phyloP scores from a whole-genome alignment of 2,113 vertebrate species.

The Brachyhypopomus gauderio region DNA sequence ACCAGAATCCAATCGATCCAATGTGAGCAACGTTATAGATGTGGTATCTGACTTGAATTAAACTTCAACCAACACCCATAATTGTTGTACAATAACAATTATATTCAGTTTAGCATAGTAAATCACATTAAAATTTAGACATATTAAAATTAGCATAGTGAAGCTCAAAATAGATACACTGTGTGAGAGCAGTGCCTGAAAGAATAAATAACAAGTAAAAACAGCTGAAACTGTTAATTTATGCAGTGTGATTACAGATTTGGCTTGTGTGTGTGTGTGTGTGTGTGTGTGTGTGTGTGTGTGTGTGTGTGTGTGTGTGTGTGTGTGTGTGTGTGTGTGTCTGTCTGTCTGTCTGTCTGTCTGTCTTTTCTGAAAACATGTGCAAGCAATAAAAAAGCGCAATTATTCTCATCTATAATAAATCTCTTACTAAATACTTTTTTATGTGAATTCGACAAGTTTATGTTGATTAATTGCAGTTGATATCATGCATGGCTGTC shows the following conservation, averaged over 20 bases:
- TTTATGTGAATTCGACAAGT: too few species aligned
- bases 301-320: background rate
- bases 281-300: slow-evolving; percentile 28
- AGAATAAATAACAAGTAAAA: background rate
- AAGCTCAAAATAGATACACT: slow-evolving; percentile 28
- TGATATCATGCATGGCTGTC: too few species aligned
- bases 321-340: too few species aligned
- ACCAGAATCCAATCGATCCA: slow-evolving; percentile 9
- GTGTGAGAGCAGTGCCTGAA: slow-evolving; percentile 4
- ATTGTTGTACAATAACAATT: slow-evolving; percentile 3
- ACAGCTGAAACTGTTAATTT: slow-evolving; percentile 23
- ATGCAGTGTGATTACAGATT: slow-evolving; percentile 31
- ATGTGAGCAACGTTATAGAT: background rate
- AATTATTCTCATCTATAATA: too few species aligned
- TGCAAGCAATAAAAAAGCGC: background rate
- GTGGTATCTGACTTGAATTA: background rate
- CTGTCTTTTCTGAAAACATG: background rate
- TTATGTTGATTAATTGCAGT: too few species aligned
- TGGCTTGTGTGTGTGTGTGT: slow-evolving; percentile 8
- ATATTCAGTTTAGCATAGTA: background rate
- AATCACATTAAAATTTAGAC: background rate
- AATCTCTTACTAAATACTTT: too few species aligned
- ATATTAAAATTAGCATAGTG: background rate
- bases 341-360: too few species aligned
- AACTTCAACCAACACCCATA: slow-evolving; percentile 30